A percentile compares a stretch with the other conserved stretches of the same genome.
Conservation (phyloP, 2,113 vertebrate species). For the Litocranius walleri region DNA sequence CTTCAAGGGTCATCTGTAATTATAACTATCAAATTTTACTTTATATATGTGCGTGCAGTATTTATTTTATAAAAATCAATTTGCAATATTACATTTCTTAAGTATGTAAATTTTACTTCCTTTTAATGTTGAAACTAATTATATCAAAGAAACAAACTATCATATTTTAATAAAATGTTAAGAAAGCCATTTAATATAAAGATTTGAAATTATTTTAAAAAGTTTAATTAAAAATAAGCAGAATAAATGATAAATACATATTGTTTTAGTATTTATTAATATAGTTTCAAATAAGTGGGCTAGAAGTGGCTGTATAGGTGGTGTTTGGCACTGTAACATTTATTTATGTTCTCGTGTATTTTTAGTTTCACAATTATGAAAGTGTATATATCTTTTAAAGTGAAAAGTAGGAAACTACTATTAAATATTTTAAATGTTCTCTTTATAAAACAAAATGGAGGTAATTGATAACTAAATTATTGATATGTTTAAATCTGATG, state of each 20-base stretch:
- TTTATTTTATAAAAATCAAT: not conserved
- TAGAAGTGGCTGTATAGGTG: not conserved
- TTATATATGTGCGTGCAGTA: not conserved
- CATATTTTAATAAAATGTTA: slow-evolving; percentile 21
- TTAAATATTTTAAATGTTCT: not conserved
- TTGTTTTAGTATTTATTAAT: not conserved
- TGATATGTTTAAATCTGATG: not conserved
- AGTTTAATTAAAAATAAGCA: slow-evolving; percentile 27
- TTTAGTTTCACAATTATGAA: not conserved
- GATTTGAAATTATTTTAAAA: not conserved
- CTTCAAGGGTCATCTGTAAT: not conserved
- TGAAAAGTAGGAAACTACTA: not conserved
- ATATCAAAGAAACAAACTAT: not conserved
- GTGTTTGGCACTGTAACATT: not conserved
- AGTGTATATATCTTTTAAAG: not conserved
- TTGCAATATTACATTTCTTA: not conserved
- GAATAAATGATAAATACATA: not conserved
- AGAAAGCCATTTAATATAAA: not conserved
- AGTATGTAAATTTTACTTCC: not conserved
- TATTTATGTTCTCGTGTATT: not conserved
- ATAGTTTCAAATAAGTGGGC: not conserved
- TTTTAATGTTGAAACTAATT: slow-evolving; percentile 11
- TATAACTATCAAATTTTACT: not conserved
- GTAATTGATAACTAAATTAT: not conserved
- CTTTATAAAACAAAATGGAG: not conserved